Evolutionary conservation across 2,797 vertebrate species (phyloP).

Genomic region (Myotis pilosus): DNA sequence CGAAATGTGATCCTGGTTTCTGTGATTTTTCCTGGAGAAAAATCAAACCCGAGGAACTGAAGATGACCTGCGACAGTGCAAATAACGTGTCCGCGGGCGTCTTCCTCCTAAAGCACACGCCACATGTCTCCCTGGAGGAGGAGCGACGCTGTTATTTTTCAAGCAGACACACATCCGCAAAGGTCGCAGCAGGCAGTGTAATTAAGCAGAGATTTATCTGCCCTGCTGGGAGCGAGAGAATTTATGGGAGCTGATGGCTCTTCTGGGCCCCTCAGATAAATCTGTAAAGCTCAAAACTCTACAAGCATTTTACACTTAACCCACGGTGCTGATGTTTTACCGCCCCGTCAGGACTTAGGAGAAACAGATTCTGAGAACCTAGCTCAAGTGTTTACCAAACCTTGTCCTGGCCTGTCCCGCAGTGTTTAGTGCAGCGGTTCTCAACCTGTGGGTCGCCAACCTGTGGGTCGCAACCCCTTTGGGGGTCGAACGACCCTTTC

Average conservation of each 20-base stretch:
- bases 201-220: constrained; percentile 5
- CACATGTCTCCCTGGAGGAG: background rate
- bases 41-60: background rate
- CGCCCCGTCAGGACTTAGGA: background rate
- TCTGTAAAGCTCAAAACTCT: background rate
- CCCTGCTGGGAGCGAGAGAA: background rate
- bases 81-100: background rate
- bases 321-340: background rate
- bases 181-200: background rate
- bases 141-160: background rate
- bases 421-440: background rate
- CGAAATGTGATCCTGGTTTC: background rate
- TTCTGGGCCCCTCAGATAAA: background rate
- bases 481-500: no score
- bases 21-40: no score
- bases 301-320: background rate
- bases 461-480: no score
- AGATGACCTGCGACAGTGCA: background rate
- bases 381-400: background rate
- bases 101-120: background rate
- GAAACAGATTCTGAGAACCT: background rate
- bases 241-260: background rate
- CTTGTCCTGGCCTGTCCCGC: background rate
- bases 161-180: background rate
- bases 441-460: no score